A percentile compares a stretch with the other conserved stretches of the same genome.
phyloP scores from a whole-genome alignment of 2,113 vertebrate genomes.

The Craseonycteris thonglongyai region DNA sequence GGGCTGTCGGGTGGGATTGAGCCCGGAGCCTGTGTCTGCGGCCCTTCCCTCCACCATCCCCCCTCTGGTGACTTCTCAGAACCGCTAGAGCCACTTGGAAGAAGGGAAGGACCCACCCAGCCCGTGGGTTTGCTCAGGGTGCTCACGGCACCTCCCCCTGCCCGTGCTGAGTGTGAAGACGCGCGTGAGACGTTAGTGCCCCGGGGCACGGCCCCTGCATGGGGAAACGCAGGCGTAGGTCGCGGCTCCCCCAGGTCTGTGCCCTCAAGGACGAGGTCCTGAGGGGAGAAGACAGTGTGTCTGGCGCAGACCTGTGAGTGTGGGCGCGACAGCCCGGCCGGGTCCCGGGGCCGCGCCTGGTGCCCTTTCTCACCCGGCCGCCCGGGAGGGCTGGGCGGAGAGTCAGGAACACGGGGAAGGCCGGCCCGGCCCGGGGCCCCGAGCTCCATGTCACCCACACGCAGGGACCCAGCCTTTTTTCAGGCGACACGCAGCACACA shows the following conservation, averaged over 20 bases:
- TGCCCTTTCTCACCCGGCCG: too few species aligned
- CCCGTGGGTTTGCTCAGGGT: neutral
- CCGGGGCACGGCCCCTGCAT: accelerated
- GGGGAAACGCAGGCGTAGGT: too few species aligned
- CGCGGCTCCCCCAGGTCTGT: too few species aligned
- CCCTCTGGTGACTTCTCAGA: neutral
- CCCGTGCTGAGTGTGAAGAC: neutral
- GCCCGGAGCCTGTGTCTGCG: neutral
- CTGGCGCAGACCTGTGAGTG: too few species aligned
- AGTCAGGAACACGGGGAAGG: too few species aligned
- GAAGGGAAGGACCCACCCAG: neutral
- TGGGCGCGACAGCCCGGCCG: too few species aligned
- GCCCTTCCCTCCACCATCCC: neutral
- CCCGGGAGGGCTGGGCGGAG: too few species aligned
- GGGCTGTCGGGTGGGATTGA: neutral
- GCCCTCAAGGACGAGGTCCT: neutral
- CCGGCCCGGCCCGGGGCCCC: too few species aligned
- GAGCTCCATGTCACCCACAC: too few species aligned
- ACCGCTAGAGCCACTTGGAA: neutral
- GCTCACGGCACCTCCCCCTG: neutral
- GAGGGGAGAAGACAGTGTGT: neutral
- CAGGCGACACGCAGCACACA: too few species aligned
- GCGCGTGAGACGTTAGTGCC: accelerated
- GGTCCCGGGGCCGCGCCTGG: too few species aligned
- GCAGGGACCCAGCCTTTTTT: too few species aligned